Percentiles rank a stretch among this genome's conserved stretches.
Evolutionary conservation across 2,113 vertebrate species (phyloP).

Genomic region (Ciconia boyciana): DNA sequence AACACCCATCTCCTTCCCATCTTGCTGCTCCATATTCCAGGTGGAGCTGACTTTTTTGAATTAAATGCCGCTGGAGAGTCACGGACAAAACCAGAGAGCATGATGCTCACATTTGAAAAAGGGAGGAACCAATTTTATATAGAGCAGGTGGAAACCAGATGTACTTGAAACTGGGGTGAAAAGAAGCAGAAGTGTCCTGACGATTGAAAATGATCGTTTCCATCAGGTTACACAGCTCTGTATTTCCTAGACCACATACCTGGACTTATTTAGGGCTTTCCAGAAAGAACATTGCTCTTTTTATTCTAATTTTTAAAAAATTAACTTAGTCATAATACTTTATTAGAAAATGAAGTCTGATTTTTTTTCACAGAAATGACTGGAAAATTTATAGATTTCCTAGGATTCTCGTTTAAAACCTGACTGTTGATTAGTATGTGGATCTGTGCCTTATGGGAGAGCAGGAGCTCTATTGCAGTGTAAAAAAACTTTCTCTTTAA

Average conservation of each 20-base stretch:
- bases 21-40: not conserved
- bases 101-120: not conserved
- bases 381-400: not conserved
- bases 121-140: slow-evolving; percentile 7
- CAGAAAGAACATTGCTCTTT: slow-evolving; percentile 2
- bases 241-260: slow-evolving; percentile 55
- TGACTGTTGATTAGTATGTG: not conserved
- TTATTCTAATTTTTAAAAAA: not conserved
- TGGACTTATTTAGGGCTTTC: slow-evolving; percentile 46
- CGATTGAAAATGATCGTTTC: slow-evolving; percentile 57
- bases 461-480: not conserved
- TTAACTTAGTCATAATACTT: not conserved
- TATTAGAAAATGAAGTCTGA: not conserved
- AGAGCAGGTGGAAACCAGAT: slow-evolving; percentile 67
- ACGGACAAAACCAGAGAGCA: not conserved
- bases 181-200: slow-evolving; percentile 48
- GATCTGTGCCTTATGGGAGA: not conserved
- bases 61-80: slow-evolving; percentile 14
- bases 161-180: slow-evolving; percentile 29
- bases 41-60: slow-evolving; percentile 7
- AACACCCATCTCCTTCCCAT: not conserved
- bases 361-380: not conserved
- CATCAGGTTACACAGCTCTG: slow-evolving; percentile 45
- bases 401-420: not conserved
- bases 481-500: not conserved